Base-by-base conservation (phyloP, 2,113 vertebrate genomes). In the Benitochromis conjunctus region DNA sequence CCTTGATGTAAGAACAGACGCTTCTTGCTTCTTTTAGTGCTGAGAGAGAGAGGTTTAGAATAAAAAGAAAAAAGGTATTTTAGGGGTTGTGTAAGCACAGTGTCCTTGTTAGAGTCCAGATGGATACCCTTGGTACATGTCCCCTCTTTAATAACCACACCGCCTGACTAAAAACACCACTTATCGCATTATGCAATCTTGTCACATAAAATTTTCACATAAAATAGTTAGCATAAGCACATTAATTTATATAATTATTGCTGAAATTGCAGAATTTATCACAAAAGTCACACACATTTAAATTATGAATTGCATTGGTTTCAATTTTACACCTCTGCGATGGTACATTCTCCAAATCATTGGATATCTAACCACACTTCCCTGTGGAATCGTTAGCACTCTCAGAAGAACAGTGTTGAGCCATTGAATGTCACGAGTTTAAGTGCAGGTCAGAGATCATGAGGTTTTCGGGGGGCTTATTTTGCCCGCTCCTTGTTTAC, bases 151-250 rank as follows among this genome's bases (percentile, higher is more conserved):
- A 91, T 90, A 74, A 77, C 43, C 83, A 26, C 9, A 1, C 66
- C 18, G 51, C 31, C 81, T 87, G 83, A 90, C 83, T 85, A 81
- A 89, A 90, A 89, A 60, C 83, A 85, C 79, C 48, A 78, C 21
- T 86, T 51, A 7, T 71, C 86, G 86, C 41, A 86, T 83, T 88
- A 87, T 88, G 34, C 48, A 84, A 86, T 87, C 62, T 80, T 84
- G 78, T 78, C 55, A 86, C 24, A 41, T 81, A 66, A 64, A 64
- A 38, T n/a, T 89, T 86, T 58, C 56, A 31, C 79, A 69, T 82
- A 1, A 80, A 51, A 64, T 54, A 58, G 41, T 88, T 77, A 19
- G 55, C n/a, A 24, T 48, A 56, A 51, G 58, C 18, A 29, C 38
- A 6, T 18, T 66, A 10, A 82, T 87, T 87, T 26, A 6, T 71